Conservation (phyloP, 2,113 vertebrate genomes). For the Odobenus rosmarus region DNA sequence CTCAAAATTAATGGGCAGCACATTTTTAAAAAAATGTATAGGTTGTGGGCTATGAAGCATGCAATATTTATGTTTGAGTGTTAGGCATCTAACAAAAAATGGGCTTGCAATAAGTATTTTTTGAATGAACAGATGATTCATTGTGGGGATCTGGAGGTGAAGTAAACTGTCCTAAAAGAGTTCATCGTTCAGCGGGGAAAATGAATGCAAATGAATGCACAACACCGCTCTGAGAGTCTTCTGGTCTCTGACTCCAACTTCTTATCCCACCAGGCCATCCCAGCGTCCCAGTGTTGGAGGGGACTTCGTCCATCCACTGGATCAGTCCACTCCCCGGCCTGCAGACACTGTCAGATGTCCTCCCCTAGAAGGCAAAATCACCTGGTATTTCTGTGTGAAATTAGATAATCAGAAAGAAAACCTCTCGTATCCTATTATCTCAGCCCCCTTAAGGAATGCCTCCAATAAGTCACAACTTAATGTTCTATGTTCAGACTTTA, state of each 20-base stretch:
- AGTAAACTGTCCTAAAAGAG: background rate
- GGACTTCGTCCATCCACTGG: rapidly evolving
- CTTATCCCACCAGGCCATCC: background rate
- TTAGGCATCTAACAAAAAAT: background rate
- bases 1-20: background rate
- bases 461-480: background rate
- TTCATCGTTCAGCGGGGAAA: background rate
- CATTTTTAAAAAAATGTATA: background rate
- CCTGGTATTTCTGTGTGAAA: background rate
- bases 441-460: background rate
- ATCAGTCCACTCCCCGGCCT: background rate
- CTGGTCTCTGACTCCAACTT: background rate
- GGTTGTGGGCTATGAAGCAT: background rate
- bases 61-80: background rate
- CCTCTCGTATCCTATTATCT: background rate
- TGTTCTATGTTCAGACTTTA: background rate
- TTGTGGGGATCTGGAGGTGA: background rate
- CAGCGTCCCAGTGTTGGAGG: background rate
- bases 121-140: background rate
- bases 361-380: background rate
- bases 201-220: background rate
- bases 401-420: background rate
- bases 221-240: background rate
- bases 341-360: background rate
- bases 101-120: background rate